Percentiles rank a stretch among this genome's conserved stretches.
Evolutionary conservation across 2,113 vertebrate genomes (phyloP).

Genomic region (Chionis minor): DNA sequence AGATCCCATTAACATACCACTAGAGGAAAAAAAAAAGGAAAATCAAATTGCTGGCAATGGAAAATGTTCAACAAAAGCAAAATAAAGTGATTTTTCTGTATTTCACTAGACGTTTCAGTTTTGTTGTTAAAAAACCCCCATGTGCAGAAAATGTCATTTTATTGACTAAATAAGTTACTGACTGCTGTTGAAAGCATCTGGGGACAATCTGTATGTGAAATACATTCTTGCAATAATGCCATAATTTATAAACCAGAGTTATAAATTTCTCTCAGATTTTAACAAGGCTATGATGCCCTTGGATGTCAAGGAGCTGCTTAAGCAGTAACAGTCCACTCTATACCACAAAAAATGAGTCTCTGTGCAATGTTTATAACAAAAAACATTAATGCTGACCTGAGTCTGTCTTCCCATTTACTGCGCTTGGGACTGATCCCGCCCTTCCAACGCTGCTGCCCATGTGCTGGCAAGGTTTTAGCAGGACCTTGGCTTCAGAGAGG

Average conservation of each 20-base stretch:
- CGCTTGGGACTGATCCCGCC: not conserved
- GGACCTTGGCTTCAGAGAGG: not conserved
- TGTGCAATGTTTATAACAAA: not conserved
- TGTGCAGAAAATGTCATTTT: not conserved
- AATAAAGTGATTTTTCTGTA: not conserved
- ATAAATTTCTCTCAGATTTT: not conserved
- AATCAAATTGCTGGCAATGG: not conserved
- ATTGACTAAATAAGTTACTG: constrained; percentile 5
- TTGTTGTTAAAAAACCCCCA: not conserved
- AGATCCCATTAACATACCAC: not conserved
- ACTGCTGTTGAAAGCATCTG: not conserved
- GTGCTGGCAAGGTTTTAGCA: not conserved
- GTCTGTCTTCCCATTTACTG: not conserved
- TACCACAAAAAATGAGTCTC: not conserved
- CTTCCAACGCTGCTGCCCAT: rapidly evolving
- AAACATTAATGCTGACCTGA: not conserved
- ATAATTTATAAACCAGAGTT: not conserved
- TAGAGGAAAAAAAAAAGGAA: constrained; percentile 30
- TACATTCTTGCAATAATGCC: not conserved
- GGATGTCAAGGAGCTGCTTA: not conserved
- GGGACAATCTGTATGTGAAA: not conserved
- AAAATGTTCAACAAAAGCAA: not conserved
- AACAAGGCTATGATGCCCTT: not conserved
- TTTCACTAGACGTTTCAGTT: not conserved
- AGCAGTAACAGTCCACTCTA: not conserved